Percentiles rank a stretch among this genome's conserved stretches.
These are phyloP conservation scores for Bovichtus diacanthus DNA, from an alignment of 2,797 vertebrate genomes.

Conservation along the genomic window DNA sequence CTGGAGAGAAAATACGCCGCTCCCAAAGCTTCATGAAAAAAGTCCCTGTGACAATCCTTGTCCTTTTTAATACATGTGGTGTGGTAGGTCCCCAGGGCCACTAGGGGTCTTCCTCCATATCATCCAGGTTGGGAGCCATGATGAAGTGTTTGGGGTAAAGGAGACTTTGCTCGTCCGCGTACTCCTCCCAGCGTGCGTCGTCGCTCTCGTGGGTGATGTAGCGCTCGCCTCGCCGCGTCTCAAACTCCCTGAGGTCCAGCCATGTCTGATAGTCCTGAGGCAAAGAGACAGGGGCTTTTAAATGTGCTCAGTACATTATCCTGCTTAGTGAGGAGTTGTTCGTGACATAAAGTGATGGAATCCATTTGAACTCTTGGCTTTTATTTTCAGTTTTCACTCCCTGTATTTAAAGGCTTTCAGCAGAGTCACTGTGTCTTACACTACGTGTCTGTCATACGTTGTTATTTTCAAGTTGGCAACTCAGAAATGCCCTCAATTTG, in stretches of 20 bases:
- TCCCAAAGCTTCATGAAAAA: conserved; percentile 64
- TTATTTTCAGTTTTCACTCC: background rate
- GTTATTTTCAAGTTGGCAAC: background rate
- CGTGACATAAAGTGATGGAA: background rate
- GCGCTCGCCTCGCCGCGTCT: conserved; percentile 95
- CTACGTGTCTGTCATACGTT: background rate
- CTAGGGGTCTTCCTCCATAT: conserved; percentile 99
- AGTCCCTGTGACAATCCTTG: conserved; percentile 47
- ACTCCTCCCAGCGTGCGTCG: conserved; percentile 97
- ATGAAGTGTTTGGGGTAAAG: conserved; percentile 97
- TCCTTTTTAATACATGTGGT: conserved; percentile 26
- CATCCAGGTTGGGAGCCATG: conserved; percentile 98
- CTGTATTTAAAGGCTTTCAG: background rate
- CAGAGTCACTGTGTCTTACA: background rate
- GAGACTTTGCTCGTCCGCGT: conserved; percentile 92
- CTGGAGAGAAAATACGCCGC: conserved; percentile 54
- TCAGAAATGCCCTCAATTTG: background rate
- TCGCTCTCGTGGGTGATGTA: conserved; percentile 99
- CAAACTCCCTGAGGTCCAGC: conserved; percentile 98
- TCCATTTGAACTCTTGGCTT: background rate
- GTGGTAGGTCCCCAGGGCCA: conserved; percentile 36
- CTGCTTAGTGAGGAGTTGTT: too few relatives aligned
- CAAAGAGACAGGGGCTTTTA: background rate
- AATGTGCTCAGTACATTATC: background rate
- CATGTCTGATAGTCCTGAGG: conserved; percentile 97